Percentiles rank a stretch among this genome's conserved stretches.
Evolutionary conservation across 35 echinoderm and acorn worm genomes (phyloP).

Genomic region (Lytechinus pictus): DNA sequence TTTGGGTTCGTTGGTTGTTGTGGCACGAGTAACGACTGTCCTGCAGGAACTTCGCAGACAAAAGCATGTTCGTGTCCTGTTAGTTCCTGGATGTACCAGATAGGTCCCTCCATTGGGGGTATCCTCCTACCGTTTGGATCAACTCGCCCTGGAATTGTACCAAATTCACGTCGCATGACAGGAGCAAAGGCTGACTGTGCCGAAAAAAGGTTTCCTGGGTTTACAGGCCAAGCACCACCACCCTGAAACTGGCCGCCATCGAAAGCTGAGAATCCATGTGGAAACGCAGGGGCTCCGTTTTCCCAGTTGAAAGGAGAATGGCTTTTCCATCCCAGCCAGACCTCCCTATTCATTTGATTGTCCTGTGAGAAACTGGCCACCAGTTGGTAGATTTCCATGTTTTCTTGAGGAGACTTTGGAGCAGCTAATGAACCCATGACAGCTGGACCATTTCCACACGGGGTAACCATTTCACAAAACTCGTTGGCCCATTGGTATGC

Average conservation of each 20-base stretch:
- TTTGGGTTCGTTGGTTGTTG: background rate
- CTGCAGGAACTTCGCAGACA: conserved; percentile 28
- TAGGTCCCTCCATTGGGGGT: background rate
- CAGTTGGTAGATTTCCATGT: background rate
- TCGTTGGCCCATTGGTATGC: conserved; percentile 1
- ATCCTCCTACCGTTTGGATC: background rate
- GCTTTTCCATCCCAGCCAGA: conserved; percentile 38
- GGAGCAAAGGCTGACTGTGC: background rate
- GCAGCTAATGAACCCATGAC: conserved; percentile 15
- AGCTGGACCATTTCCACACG: background rate
- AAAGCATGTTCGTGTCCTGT: background rate
- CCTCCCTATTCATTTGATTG: background rate
- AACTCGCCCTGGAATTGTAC: background rate
- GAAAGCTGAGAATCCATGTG: conserved; percentile 36
- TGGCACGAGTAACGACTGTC: background rate
- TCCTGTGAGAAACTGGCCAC: conserved; percentile 47
- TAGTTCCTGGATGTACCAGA: background rate
- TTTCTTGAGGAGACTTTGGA: background rate
- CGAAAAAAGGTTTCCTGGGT: background rate
- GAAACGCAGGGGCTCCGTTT: conserved; percentile 20
- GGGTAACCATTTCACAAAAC: conserved; percentile 37
- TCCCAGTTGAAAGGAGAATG: background rate
- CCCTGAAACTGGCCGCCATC: background rate
- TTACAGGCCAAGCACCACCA: background rate
- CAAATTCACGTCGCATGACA: conserved; percentile 6